Conservation (phyloP, 2,113 vertebrate species). For the Osmerus eperlanus region DNA sequence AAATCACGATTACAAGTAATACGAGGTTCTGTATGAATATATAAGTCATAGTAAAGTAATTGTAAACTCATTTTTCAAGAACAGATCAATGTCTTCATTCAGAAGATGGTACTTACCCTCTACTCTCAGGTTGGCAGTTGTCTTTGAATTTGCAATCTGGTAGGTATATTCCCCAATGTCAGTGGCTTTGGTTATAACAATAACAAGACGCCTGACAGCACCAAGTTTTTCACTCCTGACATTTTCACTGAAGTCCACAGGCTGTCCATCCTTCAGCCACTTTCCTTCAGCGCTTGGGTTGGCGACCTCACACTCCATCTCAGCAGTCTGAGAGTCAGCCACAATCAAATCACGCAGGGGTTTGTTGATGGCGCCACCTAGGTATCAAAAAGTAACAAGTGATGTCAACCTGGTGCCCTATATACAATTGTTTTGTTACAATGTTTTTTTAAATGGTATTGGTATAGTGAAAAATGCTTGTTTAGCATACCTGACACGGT, state of each 20-base stretch:
- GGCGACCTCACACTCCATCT: conserved; percentile 91
- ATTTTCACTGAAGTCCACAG: conserved; percentile 75
- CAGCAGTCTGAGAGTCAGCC: conserved; percentile 86
- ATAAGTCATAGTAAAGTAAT: background rate
- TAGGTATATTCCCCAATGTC: conserved; percentile 93
- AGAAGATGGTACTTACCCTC: conserved; percentile 74
- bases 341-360: conserved; percentile 88
- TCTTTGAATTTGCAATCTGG: conserved; percentile 91
- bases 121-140: conserved; percentile 84
- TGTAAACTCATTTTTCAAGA: background rate
- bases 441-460: background rate
- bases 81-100: background rate
- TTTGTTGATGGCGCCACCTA: conserved; percentile 92
- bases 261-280: conserved; percentile 86
- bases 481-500: conserved; percentile 83
- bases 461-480: background rate
- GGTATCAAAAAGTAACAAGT: background rate
- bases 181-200: conserved; percentile 78
- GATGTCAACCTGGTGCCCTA: background rate
- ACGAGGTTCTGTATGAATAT: background rate
- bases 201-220: conserved; percentile 79
- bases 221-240: conserved; percentile 76
- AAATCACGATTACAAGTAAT: too few relatives aligned
- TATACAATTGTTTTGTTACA: background rate
- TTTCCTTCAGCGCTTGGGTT: conserved; percentile 85